A percentile compares a stretch with the other conserved stretches of the same genome.
These are phyloP conservation scores for Hydropsyche tenuis DNA, from an alignment of 1,140 invertebrate species.

Conservation along the genomic window DNA sequence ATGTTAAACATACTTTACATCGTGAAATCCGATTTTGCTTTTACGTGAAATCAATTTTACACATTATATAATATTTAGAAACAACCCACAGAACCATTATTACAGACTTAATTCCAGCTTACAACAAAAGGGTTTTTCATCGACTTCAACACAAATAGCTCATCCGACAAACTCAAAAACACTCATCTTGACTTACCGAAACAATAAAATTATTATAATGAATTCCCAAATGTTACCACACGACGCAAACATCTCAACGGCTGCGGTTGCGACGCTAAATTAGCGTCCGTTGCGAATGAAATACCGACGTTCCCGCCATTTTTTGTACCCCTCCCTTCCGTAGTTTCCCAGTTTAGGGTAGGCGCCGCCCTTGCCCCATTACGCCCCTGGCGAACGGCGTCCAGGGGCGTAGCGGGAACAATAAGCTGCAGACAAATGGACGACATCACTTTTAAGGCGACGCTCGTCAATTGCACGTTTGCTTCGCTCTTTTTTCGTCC, in stretches of 20 bases:
- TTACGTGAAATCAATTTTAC: no score
- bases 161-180: no score
- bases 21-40: no score
- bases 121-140: no score
- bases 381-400: slow-evolving; percentile 6
- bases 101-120: no score
- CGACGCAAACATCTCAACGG: neutral
- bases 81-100: no score
- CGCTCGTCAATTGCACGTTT: slow-evolving; percentile 28
- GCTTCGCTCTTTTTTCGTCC: neutral
- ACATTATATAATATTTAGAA: no score
- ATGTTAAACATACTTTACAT: no score
- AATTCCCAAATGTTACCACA: neutral
- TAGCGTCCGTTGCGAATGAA: slow-evolving; percentile 21
- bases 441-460: slow-evolving; percentile 28
- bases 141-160: no score
- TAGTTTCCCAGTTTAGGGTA: neutral
- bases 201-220: no score
- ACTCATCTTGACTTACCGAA: no score
- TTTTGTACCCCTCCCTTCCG: neutral
- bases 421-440: slow-evolving; percentile 34
- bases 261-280: neutral
- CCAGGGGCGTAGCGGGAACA: slow-evolving; percentile 22
- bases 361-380: neutral
- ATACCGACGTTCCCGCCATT: neutral